Percentiles rank a stretch among this genome's conserved stretches.
phyloP scores from a whole-genome alignment of 2,888 invertebrate genomes.

The Aradus depressus region DNA sequence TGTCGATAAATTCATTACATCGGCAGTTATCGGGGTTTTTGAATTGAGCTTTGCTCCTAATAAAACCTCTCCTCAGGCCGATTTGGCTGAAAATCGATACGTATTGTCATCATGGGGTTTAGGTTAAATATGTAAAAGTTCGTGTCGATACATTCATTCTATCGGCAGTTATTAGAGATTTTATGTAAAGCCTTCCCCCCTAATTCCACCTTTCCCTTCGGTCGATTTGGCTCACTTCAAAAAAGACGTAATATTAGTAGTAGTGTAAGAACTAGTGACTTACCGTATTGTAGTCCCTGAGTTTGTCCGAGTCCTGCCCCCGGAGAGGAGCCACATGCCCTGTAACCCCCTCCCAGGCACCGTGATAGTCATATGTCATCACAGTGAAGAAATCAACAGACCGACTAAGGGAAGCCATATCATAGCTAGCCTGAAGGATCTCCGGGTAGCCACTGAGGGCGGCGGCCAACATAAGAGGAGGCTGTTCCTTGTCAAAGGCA shows the following conservation, averaged over 20 bases:
- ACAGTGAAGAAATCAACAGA: conserved; percentile 69
- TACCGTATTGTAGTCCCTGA: conserved; percentile 67
- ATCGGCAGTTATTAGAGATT: too few relatives aligned
- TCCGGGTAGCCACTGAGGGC: conserved; percentile 84
- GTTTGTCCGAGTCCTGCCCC: conserved; percentile 50
- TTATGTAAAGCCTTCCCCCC: too few relatives aligned
- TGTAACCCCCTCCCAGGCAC: conserved; percentile 71
- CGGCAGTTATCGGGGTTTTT: too few relatives aligned
- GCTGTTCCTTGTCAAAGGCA: conserved; percentile 49
- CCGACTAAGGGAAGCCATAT: conserved; percentile 55
- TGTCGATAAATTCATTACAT: too few relatives aligned
- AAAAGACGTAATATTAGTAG: neutral
- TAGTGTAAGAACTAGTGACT: conserved; percentile 36
- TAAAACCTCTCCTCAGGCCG: too few relatives aligned
- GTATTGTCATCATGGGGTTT: too few relatives aligned
- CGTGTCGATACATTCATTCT: too few relatives aligned
- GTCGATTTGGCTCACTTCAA: too few relatives aligned
- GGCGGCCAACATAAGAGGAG: conserved; percentile 63
- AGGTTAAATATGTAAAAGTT: too few relatives aligned
- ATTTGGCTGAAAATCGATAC: too few relatives aligned
- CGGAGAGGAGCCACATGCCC: conserved; percentile 73
- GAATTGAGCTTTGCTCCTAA: too few relatives aligned
- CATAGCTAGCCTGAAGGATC: conserved; percentile 77
- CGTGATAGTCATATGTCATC: conserved; percentile 83
- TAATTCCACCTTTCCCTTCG: too few relatives aligned